Evolutionary conservation across 1,140 invertebrate species (phyloP).

Genomic region (Cydia strobilella): DNA sequence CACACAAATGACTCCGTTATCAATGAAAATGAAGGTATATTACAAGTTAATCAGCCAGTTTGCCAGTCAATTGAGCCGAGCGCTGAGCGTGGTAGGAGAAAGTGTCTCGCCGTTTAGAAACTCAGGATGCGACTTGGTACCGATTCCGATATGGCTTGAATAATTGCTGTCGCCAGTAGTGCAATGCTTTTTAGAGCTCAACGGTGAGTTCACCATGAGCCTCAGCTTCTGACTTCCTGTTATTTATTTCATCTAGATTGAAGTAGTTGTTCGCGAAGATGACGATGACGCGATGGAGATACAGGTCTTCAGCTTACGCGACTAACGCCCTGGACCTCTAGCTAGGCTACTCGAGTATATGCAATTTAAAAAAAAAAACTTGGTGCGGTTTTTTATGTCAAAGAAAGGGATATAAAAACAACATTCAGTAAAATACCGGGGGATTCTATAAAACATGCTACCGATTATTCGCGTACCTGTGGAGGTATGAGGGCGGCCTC

Average conservation of each 20-base stretch:
- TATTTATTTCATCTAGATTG: not conserved
- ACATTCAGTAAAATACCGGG: not conserved
- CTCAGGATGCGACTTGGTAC: conserved; percentile 27
- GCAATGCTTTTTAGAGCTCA: not conserved
- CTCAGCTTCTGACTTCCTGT: not conserved
- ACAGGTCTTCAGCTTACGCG: too few species aligned
- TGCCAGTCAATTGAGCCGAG: conserved; percentile 28
- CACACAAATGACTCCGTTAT: conserved; percentile 4
- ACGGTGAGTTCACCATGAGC: not conserved
- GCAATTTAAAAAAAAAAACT: not conserved
- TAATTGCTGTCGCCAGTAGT: conserved; percentile 15
- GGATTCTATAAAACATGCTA: not conserved
- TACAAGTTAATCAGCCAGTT: conserved; percentile 18
- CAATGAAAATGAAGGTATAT: conserved; percentile 29
- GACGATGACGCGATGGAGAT: too few species aligned
- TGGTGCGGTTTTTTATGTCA: not conserved
- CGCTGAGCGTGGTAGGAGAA: conserved; percentile 22
- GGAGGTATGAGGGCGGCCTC: too few species aligned
- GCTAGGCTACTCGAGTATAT: not conserved
- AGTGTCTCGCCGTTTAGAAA: conserved; percentile 30
- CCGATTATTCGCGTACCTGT: not conserved
- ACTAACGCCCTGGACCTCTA: too few species aligned
- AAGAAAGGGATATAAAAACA: not conserved
- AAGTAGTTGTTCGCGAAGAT: too few species aligned
- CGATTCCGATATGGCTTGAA: conserved; percentile 26